Base-by-base conservation (phyloP, 1,140 invertebrate species). In the Caenorhabditis briggsae region DNA sequence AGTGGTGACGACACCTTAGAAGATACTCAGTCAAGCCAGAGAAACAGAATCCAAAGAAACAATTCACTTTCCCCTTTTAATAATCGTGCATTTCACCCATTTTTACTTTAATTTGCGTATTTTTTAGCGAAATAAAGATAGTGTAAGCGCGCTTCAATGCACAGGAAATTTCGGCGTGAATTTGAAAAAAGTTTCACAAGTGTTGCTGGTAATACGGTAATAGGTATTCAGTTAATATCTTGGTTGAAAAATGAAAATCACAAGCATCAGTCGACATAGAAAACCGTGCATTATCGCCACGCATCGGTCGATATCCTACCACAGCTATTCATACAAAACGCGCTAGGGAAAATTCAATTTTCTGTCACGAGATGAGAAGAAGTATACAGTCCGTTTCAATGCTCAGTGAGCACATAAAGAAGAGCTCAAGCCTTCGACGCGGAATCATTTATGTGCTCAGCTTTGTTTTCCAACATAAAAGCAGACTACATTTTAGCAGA, bases 401-500 rank as follows among this genome's bases (percentile, higher is more conserved):
- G 46, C 43, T 78, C 70, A 78, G n/a, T 48, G 70, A 50, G 64
- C 64, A 70, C 18, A 70, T 46, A 46, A 43, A 33, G 33, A 46
- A 43, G 64, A 41, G 33, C 33, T 61, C 59, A 25, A 61, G 59
- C 59, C n/a, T 33, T 33, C 59, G 20, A 25, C 16, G 18, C 33
- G 43, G 46, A 78, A 46, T 70, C 33, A 70, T 70, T 70, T 78
- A 50, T 78, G 70, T 78, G 70, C n/a, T 5, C 70, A 78, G 70
- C 70, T 50, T 48, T 70, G 64, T 70, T 70, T 70, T 78, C 70
- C 14, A 18, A 53, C 70, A 23, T 6, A 78, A 50, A 50, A 78
- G 46, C 70, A 78, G 46, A 50, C 70, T 50, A 50, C 70, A 78
- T 78, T 78, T 78, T 78, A 53, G 43, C 46, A 78, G 20, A 78